phyloP scores from a whole-genome alignment of 2,113 vertebrate genomes.

The Cromileptes altivelis region DNA sequence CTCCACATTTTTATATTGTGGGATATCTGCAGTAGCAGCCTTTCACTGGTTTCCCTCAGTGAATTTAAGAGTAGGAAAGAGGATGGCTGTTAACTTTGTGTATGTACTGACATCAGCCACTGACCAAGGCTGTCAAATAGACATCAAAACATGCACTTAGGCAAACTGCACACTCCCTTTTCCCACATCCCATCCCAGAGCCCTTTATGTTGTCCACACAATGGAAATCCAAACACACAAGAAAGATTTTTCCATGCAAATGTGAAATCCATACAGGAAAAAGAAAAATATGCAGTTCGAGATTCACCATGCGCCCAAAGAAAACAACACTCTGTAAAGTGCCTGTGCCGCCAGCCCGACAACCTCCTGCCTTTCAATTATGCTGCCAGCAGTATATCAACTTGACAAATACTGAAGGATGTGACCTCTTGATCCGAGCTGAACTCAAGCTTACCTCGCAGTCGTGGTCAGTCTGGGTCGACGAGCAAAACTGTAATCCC shows the following conservation, averaged over 20 bases:
- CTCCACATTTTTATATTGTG: constrained; percentile 76
- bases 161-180: constrained; percentile 82
- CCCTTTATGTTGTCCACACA: constrained; percentile 86
- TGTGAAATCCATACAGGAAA: constrained; percentile 87
- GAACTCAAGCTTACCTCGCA: constrained; percentile 74
- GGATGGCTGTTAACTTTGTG: constrained; percentile 75
- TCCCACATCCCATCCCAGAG: constrained; percentile 82
- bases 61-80: constrained; percentile 74
- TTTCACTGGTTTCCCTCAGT: constrained; percentile 77
- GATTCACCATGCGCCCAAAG: constrained; percentile 79
- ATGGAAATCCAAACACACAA: constrained; percentile 87
- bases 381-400: constrained; percentile 79
- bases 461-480: constrained; percentile 59
- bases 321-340: constrained; percentile 81
- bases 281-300: constrained; percentile 80
- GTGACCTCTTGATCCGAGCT: constrained; percentile 78
- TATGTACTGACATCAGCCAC: constrained; percentile 81
- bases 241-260: constrained; percentile 86
- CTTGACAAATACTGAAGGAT: constrained; percentile 82
- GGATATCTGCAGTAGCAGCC: constrained; percentile 80
- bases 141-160: constrained; percentile 86
- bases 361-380: constrained; percentile 80
- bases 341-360: constrained; percentile 68
- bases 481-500: constrained; percentile 49
- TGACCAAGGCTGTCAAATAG: constrained; percentile 80